Percentiles rank a stretch among this genome's conserved stretches.
These are phyloP conservation scores for Chrysogorgia sp. DNA, from an alignment of 92 coral and sea anemone species.

Conservation along the genomic window DNA sequence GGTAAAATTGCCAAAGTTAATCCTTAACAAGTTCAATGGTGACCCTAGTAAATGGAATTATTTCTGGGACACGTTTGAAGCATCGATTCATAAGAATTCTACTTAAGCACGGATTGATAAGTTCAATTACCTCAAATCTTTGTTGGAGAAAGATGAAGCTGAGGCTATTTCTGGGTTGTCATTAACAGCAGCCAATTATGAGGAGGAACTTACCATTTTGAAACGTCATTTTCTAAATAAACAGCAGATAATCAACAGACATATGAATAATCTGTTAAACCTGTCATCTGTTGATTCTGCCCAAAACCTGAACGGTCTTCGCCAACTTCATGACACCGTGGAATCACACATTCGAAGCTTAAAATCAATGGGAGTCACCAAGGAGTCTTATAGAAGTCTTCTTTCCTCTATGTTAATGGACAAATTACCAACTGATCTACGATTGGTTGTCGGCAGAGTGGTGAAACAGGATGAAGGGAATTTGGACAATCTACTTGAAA, in stretches of 20 bases:
- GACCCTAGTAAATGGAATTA: slow-evolving; percentile 57
- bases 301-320: slow-evolving; percentile 33
- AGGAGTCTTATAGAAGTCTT: slow-evolving; percentile 51
- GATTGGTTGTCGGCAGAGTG: slow-evolving; percentile 41
- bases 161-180: slow-evolving; percentile 58
- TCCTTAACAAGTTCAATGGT: slow-evolving; percentile 54
- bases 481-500: slow-evolving; percentile 41
- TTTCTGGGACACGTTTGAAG: slow-evolving; percentile 65
- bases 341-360: slow-evolving; percentile 60
- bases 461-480: slow-evolving; percentile 47
- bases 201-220: slow-evolving; percentile 59
- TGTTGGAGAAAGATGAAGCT: slow-evolving; percentile 51
- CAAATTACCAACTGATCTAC: slow-evolving; percentile 46
- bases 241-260: slow-evolving; percentile 61
- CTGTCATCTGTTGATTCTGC: slow-evolving; percentile 39
- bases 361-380: slow-evolving; percentile 57
- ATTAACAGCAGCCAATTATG: slow-evolving; percentile 57
- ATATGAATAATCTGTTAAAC: slow-evolving; percentile 59
- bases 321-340: slow-evolving; percentile 49
- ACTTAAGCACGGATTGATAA: slow-evolving; percentile 53
- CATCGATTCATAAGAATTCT: slow-evolving; percentile 56
- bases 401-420: slow-evolving; percentile 53
- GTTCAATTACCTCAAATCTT: slow-evolving; percentile 61
- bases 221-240: slow-evolving; percentile 56
- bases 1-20: slow-evolving; percentile 58